Conservation (phyloP, 2,113 vertebrate species). For the Oncorhynchus gorbuscha region DNA sequence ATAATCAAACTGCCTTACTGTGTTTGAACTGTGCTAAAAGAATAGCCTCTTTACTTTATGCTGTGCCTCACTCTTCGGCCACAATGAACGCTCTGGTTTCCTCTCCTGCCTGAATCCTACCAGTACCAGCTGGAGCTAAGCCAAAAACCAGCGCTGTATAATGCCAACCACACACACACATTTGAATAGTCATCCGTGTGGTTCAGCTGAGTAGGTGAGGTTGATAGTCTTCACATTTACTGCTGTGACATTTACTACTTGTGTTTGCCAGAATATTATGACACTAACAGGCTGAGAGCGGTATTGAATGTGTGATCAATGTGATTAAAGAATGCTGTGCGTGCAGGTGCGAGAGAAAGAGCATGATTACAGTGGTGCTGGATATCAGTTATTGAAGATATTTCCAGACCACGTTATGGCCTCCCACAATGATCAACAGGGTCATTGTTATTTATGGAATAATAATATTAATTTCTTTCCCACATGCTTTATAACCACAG, state of each 20-base stretch:
- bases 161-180: background rate
- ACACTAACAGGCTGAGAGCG: too few relatives aligned
- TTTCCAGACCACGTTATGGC: background rate
- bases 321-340: too few relatives aligned
- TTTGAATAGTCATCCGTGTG: too few relatives aligned
- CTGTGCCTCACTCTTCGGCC: conserved; percentile 72
- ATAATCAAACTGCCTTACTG: conserved; percentile 73
- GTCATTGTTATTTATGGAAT: background rate
- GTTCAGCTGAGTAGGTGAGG: too few relatives aligned
- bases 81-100: conserved; percentile 59
- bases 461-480: background rate
- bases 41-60: conserved; percentile 43
- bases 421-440: background rate
- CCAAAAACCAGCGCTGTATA: background rate
- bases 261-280: too few relatives aligned
- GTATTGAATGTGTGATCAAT: too few relatives aligned
- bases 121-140: background rate
- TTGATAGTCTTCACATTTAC: too few relatives aligned
- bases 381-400: background rate
- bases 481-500: background rate
- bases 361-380: background rate
- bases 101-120: conserved; percentile 42
- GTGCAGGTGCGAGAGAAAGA: too few relatives aligned
- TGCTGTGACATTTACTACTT: too few relatives aligned
- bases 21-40: conserved; percentile 51